Percentiles rank a stretch among this genome's conserved stretches.
These are phyloP conservation scores for Druceiella hillmani DNA, from an alignment of 2,888 invertebrate species.

Conservation along the genomic window DNA sequence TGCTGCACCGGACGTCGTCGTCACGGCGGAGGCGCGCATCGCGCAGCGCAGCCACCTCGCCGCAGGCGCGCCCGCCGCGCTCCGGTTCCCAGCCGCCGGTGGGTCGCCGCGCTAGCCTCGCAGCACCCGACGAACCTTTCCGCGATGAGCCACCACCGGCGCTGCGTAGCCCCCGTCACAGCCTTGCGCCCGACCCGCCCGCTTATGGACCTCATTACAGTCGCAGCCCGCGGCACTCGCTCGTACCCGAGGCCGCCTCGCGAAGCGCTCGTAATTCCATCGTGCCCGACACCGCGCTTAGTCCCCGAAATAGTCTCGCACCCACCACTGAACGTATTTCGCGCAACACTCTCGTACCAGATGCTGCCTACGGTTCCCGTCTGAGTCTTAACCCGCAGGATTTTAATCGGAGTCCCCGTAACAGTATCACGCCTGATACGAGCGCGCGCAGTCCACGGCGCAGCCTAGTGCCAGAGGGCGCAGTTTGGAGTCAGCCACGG, in stretches of 20 bases:
- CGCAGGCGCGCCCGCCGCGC: conserved; percentile 51
- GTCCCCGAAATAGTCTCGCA: conserved; percentile 49
- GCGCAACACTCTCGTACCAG: conserved; percentile 58
- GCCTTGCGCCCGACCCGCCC: conserved; percentile 53
- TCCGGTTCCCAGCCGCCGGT: conserved; percentile 40
- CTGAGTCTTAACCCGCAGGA: conserved; percentile 55
- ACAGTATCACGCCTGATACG: conserved; percentile 45
- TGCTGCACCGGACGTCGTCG: conserved; percentile 63
- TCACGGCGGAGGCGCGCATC: conserved; percentile 62
- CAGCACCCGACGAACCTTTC: conserved; percentile 57
- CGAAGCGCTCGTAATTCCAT: conserved; percentile 59
- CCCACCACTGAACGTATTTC: conserved; percentile 39
- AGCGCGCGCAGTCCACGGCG: conserved; percentile 54
- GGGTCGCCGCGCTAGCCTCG: conserved; percentile 54
- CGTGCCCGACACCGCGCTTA: conserved; percentile 53
- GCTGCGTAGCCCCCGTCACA: conserved; percentile 41
- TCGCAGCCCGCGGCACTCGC: conserved; percentile 51
- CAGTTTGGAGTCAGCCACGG: conserved; percentile 51
- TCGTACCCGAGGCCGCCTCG: conserved; percentile 43
- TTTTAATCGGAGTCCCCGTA: conserved; percentile 46
- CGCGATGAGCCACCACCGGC: conserved; percentile 45
- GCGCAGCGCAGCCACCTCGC: conserved; percentile 60
- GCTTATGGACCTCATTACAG: conserved; percentile 41
- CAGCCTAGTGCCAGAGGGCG: conserved; percentile 54
- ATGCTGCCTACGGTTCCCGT: conserved; percentile 49